A percentile compares a stretch with the other conserved stretches of the same genome.
These are phyloP conservation scores for Mantis religiosa DNA, from an alignment of 2,888 invertebrate species.

Conservation along the genomic window DNA sequence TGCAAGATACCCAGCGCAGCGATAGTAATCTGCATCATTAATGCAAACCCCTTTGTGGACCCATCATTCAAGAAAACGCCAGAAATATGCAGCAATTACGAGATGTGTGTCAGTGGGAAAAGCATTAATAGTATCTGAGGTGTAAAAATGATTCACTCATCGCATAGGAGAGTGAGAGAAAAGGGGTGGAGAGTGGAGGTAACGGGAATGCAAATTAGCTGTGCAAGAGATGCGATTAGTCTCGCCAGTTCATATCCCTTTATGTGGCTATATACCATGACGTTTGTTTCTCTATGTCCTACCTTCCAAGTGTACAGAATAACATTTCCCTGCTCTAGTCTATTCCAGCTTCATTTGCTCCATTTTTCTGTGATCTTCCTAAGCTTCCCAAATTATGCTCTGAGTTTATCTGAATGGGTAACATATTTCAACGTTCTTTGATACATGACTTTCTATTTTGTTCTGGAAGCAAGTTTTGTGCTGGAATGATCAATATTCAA, in stretches of 20 bases:
- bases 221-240: not conserved
- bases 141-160: not conserved
- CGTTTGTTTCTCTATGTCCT: not conserved
- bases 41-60: too few relatives aligned
- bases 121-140: not conserved
- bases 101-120: not conserved
- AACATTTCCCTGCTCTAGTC: not conserved
- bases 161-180: not conserved
- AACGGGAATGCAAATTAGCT: not conserved
- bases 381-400: too few relatives aligned
- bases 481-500: too few relatives aligned
- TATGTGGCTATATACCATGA: not conserved
- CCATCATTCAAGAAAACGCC: not conserved
- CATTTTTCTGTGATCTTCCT: too few relatives aligned
- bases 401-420: too few relatives aligned
- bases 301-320: not conserved
- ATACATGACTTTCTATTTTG: too few relatives aligned
- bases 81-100: not conserved
- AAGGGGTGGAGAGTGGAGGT: not conserved
- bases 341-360: too few relatives aligned
- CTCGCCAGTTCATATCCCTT: not conserved
- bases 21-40: too few relatives aligned
- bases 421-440: too few relatives aligned
- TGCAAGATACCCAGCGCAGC: too few relatives aligned
- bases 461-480: too few relatives aligned